Percentiles rank a stretch among this genome's conserved stretches.
These are phyloP conservation scores for Buphagus erythrorhynchus DNA, from an alignment of 2,797 vertebrate species.

Conservation along the genomic window DNA sequence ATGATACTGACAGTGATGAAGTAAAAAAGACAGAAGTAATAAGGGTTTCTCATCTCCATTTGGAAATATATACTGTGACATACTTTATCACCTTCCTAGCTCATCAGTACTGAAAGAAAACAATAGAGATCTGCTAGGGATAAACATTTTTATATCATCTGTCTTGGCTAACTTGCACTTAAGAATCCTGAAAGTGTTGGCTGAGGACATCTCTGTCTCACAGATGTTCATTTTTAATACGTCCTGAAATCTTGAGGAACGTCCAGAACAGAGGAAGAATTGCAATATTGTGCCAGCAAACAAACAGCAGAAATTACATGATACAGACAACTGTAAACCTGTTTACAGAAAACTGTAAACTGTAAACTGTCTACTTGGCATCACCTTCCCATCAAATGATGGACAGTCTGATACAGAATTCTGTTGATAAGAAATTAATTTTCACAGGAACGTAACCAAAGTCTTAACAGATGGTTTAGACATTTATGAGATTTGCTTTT, in stretches of 20 bases:
- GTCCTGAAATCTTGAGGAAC: not conserved
- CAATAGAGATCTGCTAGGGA: not conserved
- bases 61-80: not conserved
- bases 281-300: not conserved
- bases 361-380: not conserved
- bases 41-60: not conserved
- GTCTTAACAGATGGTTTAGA: not conserved
- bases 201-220: slow-evolving; percentile 17
- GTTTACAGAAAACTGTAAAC: too few relatives aligned
- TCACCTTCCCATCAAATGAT: not conserved
- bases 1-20: not conserved
- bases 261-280: not conserved
- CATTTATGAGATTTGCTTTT: not conserved
- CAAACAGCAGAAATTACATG: not conserved
- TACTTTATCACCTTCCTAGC: slow-evolving; percentile 2
- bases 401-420: not conserved
- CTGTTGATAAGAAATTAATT: not conserved
- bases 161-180: not conserved
- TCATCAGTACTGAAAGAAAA: not conserved
- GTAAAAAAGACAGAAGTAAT: not conserved
- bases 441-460: not conserved
- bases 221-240: slow-evolving; percentile 32
- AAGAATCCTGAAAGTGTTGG: not conserved
- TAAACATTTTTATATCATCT: slow-evolving; percentile 2
- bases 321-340: not conserved